Evolutionary conservation across 1,140 invertebrate genomes (phyloP).

Genomic region (Augochlora pura): DNA sequence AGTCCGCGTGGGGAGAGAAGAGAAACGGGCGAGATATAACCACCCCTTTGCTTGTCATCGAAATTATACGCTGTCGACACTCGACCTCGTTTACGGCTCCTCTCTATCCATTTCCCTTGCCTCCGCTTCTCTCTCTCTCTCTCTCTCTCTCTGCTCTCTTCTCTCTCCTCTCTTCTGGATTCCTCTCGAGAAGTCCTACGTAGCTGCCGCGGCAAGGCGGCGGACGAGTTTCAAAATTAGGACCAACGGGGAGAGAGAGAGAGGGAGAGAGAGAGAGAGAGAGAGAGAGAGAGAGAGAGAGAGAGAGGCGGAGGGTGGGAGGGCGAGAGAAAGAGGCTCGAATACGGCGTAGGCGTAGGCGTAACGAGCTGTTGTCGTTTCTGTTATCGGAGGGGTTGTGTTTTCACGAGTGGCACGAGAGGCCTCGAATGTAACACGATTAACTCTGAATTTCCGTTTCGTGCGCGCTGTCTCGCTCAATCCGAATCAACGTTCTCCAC

Average conservation of each 20-base stretch:
- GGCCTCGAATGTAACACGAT: slow-evolving; percentile 29
- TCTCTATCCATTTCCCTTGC: slow-evolving; percentile 24
- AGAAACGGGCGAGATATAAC: slow-evolving; percentile 50
- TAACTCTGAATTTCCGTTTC: slow-evolving; percentile 34
- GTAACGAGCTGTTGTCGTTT: slow-evolving; percentile 52
- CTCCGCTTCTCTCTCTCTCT: too few relatives aligned
- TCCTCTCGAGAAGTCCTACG: slow-evolving; percentile 21
- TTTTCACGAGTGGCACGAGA: slow-evolving; percentile 7
- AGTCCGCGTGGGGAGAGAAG: slow-evolving; percentile 46
- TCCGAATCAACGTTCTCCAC: slow-evolving; percentile 23
- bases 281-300: too few relatives aligned
- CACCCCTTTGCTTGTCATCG: slow-evolving; percentile 63
- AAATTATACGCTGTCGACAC: slow-evolving; percentile 67
- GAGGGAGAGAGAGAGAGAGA: too few relatives aligned
- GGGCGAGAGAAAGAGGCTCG: slow-evolving; percentile 18
- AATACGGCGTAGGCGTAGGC: slow-evolving; percentile 26
- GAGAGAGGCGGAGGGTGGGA: too few relatives aligned
- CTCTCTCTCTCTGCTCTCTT: too few relatives aligned
- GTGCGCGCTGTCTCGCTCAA: slow-evolving; percentile 16
- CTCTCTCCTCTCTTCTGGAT: slow-evolving; percentile 14
- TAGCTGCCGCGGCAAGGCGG: slow-evolving; percentile 10
- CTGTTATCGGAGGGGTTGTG: slow-evolving; percentile 40
- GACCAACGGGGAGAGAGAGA: too few relatives aligned
- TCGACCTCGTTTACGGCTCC: slow-evolving; percentile 61
- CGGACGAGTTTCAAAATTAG: slow-evolving; percentile 41